A percentile compares a stretch with the other conserved stretches of the same genome.
Evolutionary conservation across 2,888 invertebrate species (phyloP).

Genomic region (Ernsta delagoae): DNA sequence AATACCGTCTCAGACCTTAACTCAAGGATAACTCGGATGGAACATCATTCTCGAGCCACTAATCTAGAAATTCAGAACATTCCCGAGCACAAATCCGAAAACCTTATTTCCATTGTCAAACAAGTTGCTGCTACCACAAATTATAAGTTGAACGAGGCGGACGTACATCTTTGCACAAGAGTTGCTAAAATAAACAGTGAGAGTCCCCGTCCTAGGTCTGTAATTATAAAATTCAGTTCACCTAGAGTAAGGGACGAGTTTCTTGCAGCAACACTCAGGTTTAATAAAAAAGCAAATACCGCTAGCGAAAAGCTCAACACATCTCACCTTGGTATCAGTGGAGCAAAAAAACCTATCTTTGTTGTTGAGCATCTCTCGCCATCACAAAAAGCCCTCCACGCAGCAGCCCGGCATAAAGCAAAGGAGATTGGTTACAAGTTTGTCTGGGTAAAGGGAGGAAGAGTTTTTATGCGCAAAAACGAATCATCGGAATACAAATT

Average conservation of each 20-base stretch:
- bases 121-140: conserved; percentile 22
- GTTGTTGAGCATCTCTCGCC: neutral
- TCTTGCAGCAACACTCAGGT: neutral
- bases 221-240: conserved; percentile 35
- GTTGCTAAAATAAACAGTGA: conserved; percentile 39
- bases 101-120: conserved; percentile 15
- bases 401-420: neutral
- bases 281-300: neutral
- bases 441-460: neutral
- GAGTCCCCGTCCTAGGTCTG: conserved; percentile 18
- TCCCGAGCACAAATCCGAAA: conserved; percentile 43
- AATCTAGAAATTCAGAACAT: conserved; percentile 43
- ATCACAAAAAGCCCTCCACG: neutral
- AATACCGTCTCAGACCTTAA: conserved; percentile 30
- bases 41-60: conserved; percentile 41
- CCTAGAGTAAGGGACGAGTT: conserved; percentile 24
- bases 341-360: neutral
- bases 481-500: neutral
- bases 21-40: conserved; percentile 37
- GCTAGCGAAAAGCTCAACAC: neutral
- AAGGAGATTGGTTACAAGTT: neutral
- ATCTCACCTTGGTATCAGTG: neutral
- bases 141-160: conserved; percentile 39
- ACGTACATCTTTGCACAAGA: conserved; percentile 41
- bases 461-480: neutral